A percentile compares a stretch with the other conserved stretches of the same genome.
Conservation (phyloP, 2,888 invertebrate genomes). For the Stegophylla sp. region DNA sequence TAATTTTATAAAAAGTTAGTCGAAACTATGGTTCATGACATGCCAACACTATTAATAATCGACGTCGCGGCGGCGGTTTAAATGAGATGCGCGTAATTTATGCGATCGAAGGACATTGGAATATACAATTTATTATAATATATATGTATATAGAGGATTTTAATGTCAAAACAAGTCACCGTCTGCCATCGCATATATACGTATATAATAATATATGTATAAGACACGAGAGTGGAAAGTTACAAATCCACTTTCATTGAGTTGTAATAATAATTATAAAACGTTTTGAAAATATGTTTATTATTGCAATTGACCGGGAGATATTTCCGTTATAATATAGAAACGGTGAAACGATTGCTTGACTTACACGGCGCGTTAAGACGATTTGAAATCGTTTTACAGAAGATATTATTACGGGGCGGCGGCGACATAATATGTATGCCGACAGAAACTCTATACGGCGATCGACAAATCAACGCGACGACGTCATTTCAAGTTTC, state of each 20-base stretch:
- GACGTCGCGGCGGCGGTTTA: background rate
- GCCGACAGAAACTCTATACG: too few species aligned
- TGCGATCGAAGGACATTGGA: background rate
- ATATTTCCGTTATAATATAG: background rate
- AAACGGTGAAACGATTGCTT: too few species aligned
- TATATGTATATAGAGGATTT: background rate
- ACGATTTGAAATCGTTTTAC: too few species aligned
- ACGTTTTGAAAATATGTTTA: background rate
- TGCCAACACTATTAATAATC: too few species aligned
- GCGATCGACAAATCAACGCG: background rate
- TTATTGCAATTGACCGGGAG: conserved; percentile 1
- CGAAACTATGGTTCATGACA: too few species aligned
- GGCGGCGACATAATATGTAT: background rate
- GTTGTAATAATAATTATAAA: background rate
- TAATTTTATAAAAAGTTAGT: too few species aligned
- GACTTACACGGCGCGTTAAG: too few species aligned
- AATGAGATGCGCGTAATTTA: background rate
- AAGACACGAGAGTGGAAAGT: conserved; percentile 31
- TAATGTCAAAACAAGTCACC: background rate
- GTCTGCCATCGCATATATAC: background rate
- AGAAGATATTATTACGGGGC: too few species aligned
- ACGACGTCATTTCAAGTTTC: too few species aligned
- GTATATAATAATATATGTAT: background rate
- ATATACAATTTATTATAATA: too few species aligned
- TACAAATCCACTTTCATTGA: conserved; percentile 40